phyloP scores from a whole-genome alignment of 2,113 vertebrate species.

The Neolamprologus brichardi region DNA sequence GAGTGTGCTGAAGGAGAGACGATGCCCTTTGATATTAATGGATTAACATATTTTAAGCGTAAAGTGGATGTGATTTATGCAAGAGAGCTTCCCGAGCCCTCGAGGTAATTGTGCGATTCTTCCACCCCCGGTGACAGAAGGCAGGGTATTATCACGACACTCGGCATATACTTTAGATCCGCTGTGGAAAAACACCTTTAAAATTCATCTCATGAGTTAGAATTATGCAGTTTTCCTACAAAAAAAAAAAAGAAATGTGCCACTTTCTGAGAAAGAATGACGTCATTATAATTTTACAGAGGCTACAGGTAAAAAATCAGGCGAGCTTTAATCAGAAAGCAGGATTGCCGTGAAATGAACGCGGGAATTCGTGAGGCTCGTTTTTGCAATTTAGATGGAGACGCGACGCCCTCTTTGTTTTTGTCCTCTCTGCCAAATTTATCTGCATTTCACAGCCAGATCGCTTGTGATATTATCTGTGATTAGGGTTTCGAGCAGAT shows the following conservation, averaged over 20 bases:
- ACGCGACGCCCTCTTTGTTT: background rate
- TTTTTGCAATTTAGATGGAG: background rate
- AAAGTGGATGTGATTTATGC: constrained; percentile 39
- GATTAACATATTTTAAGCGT: constrained; percentile 25
- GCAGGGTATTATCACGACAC: background rate
- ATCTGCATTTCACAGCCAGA: background rate
- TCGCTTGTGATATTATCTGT: background rate
- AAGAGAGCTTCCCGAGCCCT: constrained; percentile 3
- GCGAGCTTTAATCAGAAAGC: background rate
- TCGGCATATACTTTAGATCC: background rate
- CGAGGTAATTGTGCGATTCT: background rate
- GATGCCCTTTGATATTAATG: constrained; percentile 24
- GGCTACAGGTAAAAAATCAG: background rate
- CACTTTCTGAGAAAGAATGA: background rate
- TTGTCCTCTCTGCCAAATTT: background rate
- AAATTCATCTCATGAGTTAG: background rate
- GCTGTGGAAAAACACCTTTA: background rate
- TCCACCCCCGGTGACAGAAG: background rate
- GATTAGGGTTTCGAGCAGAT: background rate
- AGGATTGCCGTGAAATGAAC: background rate
- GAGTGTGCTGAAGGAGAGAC: background rate
- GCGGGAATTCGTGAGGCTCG: background rate
- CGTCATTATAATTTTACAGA: background rate
- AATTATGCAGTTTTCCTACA: background rate
- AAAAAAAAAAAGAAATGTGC: background rate